Evolutionary conservation across 1,140 invertebrate genomes (phyloP), one percentile per base, ranked within the genome.

Genomic region (Amphibalanus amphitrite): DNA sequence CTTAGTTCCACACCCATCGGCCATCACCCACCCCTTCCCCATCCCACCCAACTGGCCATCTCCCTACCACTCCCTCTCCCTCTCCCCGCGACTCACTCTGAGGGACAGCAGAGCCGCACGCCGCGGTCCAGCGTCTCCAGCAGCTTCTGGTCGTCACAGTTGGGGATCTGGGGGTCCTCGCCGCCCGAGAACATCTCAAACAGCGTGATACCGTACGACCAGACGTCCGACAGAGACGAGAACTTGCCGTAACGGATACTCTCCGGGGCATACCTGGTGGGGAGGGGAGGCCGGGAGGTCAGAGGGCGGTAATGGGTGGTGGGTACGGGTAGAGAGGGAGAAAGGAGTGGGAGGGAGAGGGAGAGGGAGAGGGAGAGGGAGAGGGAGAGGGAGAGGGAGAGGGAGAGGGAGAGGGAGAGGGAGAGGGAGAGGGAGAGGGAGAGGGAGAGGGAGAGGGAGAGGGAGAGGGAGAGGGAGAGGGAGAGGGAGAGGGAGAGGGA

Each of bases 191-290:
- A 65, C 64, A 65, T 65, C 64, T 65, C 64, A 25, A 15, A 26
- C 6, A 65, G 64, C 26, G 64, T 65, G 64, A 65, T 65, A 25
- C 64, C 64, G 26, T n/a, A 65, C 4, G 64, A 65, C 64, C 64
- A 65, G 23, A 65, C 64, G 26, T 65, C 64, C 64, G 64, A 65
- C 26, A n/a, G 64, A 25, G 20, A 23, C 3, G 64, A 65, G 64
- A 65, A 65, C 64, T 65, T 65, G 26, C 64, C 64, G 64, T 65
- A 65, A 3, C 64, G 64, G 64, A 65, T 65, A 25, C 64, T 65
- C 64, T 65, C 64, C 64, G 64, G 64, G 20, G 64, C 64, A 25
- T 65, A 65, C 64, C 64, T 65, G 64, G 20, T 26, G 13, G 25
- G 25, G 47, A 59, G n/a, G n/a, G n/a, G n/a, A n/a, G n/a, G n/a